Conservation (phyloP, 1,140 invertebrate species). For the Scaptomyza graminum region DNA sequence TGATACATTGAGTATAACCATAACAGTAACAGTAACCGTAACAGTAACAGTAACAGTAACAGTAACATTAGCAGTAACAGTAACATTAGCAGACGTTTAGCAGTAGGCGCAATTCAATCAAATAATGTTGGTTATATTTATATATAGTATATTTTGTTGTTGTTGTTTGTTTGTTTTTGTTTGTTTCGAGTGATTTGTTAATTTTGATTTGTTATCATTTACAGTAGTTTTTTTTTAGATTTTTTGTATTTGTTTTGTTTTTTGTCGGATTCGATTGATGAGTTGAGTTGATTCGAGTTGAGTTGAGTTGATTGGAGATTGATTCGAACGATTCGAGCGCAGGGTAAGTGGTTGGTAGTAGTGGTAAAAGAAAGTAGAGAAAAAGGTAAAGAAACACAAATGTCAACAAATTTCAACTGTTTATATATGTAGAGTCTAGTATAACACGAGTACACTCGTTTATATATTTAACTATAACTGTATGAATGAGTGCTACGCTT, state of each 20-base stretch:
- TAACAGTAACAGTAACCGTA: conserved; percentile 43
- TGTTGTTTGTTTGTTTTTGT: conserved; percentile 29
- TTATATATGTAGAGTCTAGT: conserved; percentile 15
- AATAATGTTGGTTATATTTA: conserved; percentile 20
- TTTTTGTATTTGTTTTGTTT: conserved; percentile 41
- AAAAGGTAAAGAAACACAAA: conserved; percentile 69
- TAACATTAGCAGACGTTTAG: conserved; percentile 57
- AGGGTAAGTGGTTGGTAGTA: conserved; percentile 63
- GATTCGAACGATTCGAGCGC: conserved; percentile 70
- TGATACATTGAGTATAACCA: conserved; percentile 37
- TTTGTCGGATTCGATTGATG: conserved; percentile 59
- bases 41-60: conserved; percentile 39
- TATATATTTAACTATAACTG: conserved; percentile 1
- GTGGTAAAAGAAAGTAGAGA: conserved; percentile 71
- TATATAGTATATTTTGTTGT: conserved; percentile 24
- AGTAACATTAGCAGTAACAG: conserved; percentile 57
- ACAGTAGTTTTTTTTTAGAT: conserved; percentile 48
- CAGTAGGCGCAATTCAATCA: conserved; percentile 42
- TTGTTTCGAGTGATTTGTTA: conserved; percentile 48
- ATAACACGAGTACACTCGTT: conserved; percentile 13
- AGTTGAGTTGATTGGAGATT: conserved; percentile 57
- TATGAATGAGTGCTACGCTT: conserved; percentile 30
- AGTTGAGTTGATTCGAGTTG: conserved; percentile 55
- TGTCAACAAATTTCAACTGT: conserved; percentile 67
- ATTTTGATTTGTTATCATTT: conserved; percentile 66